These are phyloP conservation scores for Falco concolor DNA, from an alignment of 2,797 vertebrate genomes.

Conservation along the genomic window DNA sequence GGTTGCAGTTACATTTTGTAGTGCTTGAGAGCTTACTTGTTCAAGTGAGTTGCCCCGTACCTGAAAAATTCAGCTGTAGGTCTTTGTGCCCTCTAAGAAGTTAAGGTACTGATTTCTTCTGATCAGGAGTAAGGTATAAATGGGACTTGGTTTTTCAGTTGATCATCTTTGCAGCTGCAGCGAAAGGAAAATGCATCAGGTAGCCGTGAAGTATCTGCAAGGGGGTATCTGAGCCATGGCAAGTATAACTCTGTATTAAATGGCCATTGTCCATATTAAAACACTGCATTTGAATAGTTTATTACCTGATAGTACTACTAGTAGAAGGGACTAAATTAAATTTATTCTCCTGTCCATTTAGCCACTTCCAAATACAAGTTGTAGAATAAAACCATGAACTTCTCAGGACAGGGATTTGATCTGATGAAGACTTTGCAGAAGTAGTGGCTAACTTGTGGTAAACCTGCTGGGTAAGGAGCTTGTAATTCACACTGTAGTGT, in stretches of 20 bases:
- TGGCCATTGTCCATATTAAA: not conserved
- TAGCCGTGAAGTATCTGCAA: not conserved
- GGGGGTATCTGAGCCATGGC: not conserved
- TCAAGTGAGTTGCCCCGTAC: not conserved
- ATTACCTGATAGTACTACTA: not conserved
- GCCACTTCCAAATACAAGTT: not conserved
- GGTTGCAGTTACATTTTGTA: not conserved
- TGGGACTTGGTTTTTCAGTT: not conserved
- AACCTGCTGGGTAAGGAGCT: not conserved
- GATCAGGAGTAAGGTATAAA: not conserved
- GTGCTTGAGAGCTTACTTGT: not conserved
- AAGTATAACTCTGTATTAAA: not conserved
- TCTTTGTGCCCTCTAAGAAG: not conserved
- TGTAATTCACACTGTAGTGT: accelerated
- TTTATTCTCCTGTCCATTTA: not conserved
- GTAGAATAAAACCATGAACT: not conserved
- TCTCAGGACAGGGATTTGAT: not conserved
- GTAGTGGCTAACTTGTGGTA: not conserved
- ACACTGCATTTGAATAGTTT: not conserved
- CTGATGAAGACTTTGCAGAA: not conserved
- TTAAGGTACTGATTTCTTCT: not conserved
- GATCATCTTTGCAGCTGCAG: not conserved
- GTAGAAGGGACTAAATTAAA: not conserved
- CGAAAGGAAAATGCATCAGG: not conserved
- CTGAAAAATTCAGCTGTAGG: not conserved